Evolutionary conservation across 1,140 invertebrate genomes (phyloP).

Genomic region (Monochamus saltuarius): DNA sequence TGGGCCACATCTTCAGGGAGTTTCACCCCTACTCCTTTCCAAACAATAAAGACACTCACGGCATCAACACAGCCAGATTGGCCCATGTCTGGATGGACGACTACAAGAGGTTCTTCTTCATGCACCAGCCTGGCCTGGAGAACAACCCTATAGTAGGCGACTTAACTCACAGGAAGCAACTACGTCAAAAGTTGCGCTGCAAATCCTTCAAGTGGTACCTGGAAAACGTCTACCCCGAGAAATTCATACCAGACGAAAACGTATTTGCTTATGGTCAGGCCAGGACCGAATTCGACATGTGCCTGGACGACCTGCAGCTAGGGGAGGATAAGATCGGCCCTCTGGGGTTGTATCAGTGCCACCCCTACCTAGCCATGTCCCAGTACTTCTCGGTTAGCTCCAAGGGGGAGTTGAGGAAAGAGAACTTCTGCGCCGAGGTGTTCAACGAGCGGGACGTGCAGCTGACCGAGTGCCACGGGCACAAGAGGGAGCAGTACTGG

Average conservation of each 20-base stretch:
- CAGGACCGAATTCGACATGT: constrained; percentile 59
- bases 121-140: constrained; percentile 46
- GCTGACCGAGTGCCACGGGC: constrained; percentile 58
- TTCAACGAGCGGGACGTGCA: constrained; percentile 51
- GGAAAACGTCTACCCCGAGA: constrained; percentile 78
- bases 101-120: constrained; percentile 58
- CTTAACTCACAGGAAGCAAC: constrained; percentile 66
- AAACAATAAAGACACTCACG: constrained; percentile 84
- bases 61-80: constrained; percentile 88
- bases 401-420: constrained; percentile 71
- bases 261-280: constrained; percentile 70
- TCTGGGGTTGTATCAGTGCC: constrained; percentile 76
- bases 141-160: constrained; percentile 65
- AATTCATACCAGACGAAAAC: constrained; percentile 84
- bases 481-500: constrained; percentile 62
- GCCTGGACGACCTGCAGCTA: constrained; percentile 78
- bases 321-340: constrained; percentile 69
- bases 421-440: constrained; percentile 69
- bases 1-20: constrained; percentile 91
- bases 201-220: constrained; percentile 81
- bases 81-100: constrained; percentile 98
- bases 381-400: constrained; percentile 75
- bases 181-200: constrained; percentile 73
- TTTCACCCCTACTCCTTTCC: constrained; percentile 95
- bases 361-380: constrained; percentile 64